phyloP scores from a whole-genome alignment of 2,888 invertebrate species.

The Cactoblastis cactorum region DNA sequence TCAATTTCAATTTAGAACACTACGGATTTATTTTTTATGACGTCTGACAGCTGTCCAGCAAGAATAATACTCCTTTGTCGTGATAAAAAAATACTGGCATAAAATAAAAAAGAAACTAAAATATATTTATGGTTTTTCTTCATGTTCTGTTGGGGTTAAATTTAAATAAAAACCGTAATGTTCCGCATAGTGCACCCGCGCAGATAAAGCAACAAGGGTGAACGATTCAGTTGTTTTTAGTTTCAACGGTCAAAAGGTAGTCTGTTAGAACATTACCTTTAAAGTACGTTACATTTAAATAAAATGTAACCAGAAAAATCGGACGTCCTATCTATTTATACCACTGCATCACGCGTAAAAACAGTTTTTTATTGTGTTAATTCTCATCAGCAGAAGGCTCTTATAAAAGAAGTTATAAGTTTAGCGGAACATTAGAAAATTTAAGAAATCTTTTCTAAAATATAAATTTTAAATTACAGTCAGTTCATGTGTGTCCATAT shows the following conservation, averaged over 20 bases:
- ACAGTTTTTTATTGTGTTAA: no score
- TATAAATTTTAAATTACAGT: no score
- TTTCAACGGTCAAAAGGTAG: slow-evolving; percentile 19
- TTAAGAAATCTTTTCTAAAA: no score
- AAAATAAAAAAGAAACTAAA: slow-evolving; percentile 18
- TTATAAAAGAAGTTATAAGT: no score
- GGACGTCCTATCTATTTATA: no score
- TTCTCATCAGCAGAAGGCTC: no score
- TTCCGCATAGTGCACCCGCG: slow-evolving; percentile 58
- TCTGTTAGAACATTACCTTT: slow-evolving; percentile 9
- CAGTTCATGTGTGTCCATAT: no score
- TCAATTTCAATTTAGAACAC: slow-evolving; percentile 70
- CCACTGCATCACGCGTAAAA: no score
- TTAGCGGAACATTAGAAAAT: no score
- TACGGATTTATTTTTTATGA: slow-evolving; percentile 52
- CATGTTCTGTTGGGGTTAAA: slow-evolving; percentile 39
- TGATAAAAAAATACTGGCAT: slow-evolving; percentile 35
- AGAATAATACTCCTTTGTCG: slow-evolving; percentile 37
- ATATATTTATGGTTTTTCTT: slow-evolving; percentile 23
- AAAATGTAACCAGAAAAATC: not conserved
- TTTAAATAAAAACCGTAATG: slow-evolving; percentile 76
- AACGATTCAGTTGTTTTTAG: slow-evolving; percentile 19
- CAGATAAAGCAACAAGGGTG: slow-evolving; percentile 47
- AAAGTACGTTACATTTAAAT: slow-evolving; percentile 5
- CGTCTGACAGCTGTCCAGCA: slow-evolving; percentile 49